These are phyloP conservation scores for Zoanthus sociatus DNA, from an alignment of 92 coral and sea anemone genomes.

Conservation along the genomic window DNA sequence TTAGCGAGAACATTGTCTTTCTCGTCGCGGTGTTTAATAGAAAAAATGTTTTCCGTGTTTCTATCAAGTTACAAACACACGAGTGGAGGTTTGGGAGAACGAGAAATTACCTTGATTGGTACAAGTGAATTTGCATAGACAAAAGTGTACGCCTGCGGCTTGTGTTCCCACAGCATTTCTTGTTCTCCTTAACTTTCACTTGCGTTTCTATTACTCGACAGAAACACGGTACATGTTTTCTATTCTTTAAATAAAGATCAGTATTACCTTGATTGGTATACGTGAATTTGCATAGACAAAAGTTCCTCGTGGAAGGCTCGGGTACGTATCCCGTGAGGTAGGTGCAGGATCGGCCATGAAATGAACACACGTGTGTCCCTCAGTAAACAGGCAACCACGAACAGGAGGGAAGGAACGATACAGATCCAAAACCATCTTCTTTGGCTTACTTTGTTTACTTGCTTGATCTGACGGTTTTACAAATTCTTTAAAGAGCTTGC, in stretches of 20 bases:
- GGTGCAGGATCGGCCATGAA: slow-evolving; percentile 76
- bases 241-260: too few species aligned
- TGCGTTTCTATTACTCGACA: too few species aligned
- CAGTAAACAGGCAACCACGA: slow-evolving; percentile 90
- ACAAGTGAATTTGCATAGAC: slow-evolving; percentile 80
- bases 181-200: too few species aligned
- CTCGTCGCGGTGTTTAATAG: too few species aligned
- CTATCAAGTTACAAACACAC: too few species aligned
- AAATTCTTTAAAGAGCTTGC: slow-evolving; percentile 93
- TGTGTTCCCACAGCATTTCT: too few species aligned
- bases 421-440: slow-evolving; percentile 75
- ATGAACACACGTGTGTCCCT: slow-evolving; percentile 84
- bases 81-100: too few species aligned
- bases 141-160: too few species aligned
- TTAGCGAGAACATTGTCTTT: too few species aligned
- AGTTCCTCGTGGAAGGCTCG: slow-evolving; percentile 83
- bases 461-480: slow-evolving; percentile 77
- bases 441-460: slow-evolving; percentile 52
- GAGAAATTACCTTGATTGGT: slow-evolving; percentile 78
- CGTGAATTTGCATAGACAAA: slow-evolving; percentile 79
- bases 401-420: slow-evolving; percentile 86
- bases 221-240: too few species aligned
- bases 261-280: slow-evolving; percentile 76
- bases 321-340: slow-evolving; percentile 24
- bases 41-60: too few species aligned